phyloP scores from a whole-genome alignment of 37 sponge, comb jelly and placozoan species.

The Theonella swinhoei region DNA sequence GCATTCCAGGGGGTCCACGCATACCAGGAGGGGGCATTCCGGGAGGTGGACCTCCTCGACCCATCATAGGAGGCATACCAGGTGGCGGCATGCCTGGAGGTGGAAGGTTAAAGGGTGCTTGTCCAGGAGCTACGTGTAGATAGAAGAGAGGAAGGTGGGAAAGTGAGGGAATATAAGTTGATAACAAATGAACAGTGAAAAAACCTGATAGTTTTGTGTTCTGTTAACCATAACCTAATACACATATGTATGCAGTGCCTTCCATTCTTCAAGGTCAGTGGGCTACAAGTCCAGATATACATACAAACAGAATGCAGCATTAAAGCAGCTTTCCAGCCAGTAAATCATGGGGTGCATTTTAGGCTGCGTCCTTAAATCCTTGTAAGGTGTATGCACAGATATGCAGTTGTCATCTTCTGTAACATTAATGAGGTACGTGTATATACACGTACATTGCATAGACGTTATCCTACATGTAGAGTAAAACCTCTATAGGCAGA shows the following conservation, averaged over 20 bases:
- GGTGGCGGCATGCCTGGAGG: slow-evolving; percentile 70
- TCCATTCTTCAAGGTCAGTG: too few relatives aligned
- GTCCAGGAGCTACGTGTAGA: not conserved
- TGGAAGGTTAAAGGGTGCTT: not conserved
- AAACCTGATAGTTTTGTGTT: not conserved
- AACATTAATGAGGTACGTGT: not conserved
- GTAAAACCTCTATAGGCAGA: too few relatives aligned
- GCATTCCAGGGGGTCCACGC: slow-evolving; percentile 73
- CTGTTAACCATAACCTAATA: not conserved
- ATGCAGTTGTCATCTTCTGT: not conserved
- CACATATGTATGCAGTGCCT: too few relatives aligned
- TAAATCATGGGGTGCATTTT: too few relatives aligned
- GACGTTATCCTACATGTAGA: too few relatives aligned
- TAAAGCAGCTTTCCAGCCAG: too few relatives aligned
- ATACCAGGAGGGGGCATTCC: slow-evolving; percentile 79
- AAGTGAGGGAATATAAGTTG: not conserved
- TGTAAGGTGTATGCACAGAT: not conserved
- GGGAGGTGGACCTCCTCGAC: slow-evolving; percentile 79
- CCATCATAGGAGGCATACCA: slow-evolving; percentile 70
- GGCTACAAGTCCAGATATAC: too few relatives aligned
- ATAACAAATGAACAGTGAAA: too few relatives aligned
- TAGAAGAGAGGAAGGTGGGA: not conserved
- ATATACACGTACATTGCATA: too few relatives aligned
- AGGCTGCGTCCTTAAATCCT: too few relatives aligned
- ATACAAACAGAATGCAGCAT: too few relatives aligned